Percentiles rank a stretch among this genome's conserved stretches.
phyloP scores from a whole-genome alignment of 2,113 vertebrate species.

The Tamias sibiricus region DNA sequence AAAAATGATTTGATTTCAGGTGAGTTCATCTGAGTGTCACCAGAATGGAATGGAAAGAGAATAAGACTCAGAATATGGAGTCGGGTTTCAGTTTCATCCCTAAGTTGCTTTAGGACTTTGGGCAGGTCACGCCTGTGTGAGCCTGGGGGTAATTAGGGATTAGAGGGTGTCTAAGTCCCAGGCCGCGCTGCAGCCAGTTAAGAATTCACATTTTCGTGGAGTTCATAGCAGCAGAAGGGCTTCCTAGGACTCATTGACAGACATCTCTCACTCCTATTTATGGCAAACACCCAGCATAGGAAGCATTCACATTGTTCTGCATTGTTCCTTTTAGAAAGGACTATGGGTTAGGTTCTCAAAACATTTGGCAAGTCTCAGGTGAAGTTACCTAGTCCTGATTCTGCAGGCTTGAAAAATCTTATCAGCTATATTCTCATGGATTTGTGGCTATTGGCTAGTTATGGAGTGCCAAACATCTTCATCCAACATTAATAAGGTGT shows the following conservation, averaged over 20 bases:
- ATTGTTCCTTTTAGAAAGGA: not conserved
- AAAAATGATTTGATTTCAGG: not conserved
- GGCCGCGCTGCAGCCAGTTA: not conserved
- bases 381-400: not conserved
- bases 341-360: not conserved
- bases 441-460: conserved; percentile 76
- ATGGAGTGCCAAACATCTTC: conserved; percentile 65
- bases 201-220: too few relatives aligned
- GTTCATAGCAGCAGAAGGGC: not conserved
- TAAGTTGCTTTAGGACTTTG: not conserved
- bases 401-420: conserved; percentile 5
- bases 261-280: not conserved
- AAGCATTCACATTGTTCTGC: not conserved
- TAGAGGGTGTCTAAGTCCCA: not conserved
- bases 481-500: conserved; percentile 76
- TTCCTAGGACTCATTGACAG: not conserved
- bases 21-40: not conserved
- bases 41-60: not conserved
- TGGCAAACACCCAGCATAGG: not conserved
- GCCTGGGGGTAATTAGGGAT: not conserved
- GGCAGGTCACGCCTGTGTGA: not conserved
- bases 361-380: not conserved
- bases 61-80: not conserved
- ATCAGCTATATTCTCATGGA: conserved; percentile 67
- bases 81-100: not conserved